Base-by-base conservation (phyloP, 2,113 vertebrate genomes). In the Hydropotes inermis region DNA sequence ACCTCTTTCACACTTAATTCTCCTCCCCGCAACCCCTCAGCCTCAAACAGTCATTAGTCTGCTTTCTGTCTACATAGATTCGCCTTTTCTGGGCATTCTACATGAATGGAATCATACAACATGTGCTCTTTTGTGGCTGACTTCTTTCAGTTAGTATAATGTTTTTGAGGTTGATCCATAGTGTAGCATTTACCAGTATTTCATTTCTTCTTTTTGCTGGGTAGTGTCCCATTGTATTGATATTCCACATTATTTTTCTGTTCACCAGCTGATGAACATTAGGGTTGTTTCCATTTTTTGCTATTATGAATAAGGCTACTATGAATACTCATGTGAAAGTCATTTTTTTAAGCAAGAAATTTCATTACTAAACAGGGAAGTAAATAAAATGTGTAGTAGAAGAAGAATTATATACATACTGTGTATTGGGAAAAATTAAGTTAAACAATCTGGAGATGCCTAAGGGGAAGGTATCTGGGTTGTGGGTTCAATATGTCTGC, bases 321-420 rank as follows among this genome's bases (percentile, higher is more conserved):
- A 27, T 16, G n/a, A 79, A 27, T 76, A 94, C 57, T 55, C 78
- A 11, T 0, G 16, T 58, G 27, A 19, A 87, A 64, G 30, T 60
- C 50, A 45, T 54, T 13, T 87, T 95, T 95, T 39, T 70, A 91
- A 94, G 61, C 17, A 93, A 92, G 95, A 89, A 83, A 85, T 78
- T 78, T 52, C n/a, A 12, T 93, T 83, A 57, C 6, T 91, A 67
- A 94, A 70, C 13, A 96, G 78, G 21, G 39, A 8, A 60, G 28
- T 36, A 36, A 86, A 64, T 54, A 82, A 78, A 83, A 83, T 9
- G 3, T 45, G 11, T 95, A 67, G 6, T 57, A 61, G n/a, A 92
- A 15, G n/a, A 92, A 15, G 55, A 15, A 23, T 57, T 91, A 67
- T 45, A 50, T 45, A 57, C 74, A 94, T 47, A 86, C 3, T 84